Evolutionary conservation across 2,113 vertebrate genomes (phyloP), one percentile per base, ranked within the genome.

Genomic region (Romanogobio albipinnatus): DNA sequence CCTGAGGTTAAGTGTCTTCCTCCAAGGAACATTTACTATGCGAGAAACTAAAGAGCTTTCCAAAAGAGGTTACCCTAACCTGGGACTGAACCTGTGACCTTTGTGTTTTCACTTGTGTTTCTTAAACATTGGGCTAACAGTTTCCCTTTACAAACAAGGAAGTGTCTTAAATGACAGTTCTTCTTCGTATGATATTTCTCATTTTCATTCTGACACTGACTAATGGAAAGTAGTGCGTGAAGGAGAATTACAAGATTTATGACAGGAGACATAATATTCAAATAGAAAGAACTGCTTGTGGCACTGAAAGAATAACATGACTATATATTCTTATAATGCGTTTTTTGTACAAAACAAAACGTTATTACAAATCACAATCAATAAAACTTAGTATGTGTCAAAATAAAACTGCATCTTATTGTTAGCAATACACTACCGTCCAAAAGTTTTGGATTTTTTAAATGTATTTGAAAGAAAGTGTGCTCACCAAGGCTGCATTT

Each of bases 1-100:
- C 15, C 36, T n/a, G n/a, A 64, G 77, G 77, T 80, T 49, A 80
- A 64, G 77, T 19, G 39, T 47, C 59, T 80, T n/a, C 59, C 36
- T 47, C 7, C 76, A 39, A 49, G n/a, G 6, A 64, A 80, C 43
- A 47, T 64, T 47, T 26, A 29, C 36, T 49, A 29, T 29, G 43
- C 14, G 64, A n/a, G 39, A 62, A 56, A 53, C n/a, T 24, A 26
- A 62, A 61, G 22, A 80, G 59, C 4, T 47, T 64, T 80, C 77
- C 13, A 62, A 62, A 17, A 80, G 29, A 24, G 47, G 74, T 76
- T 76, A 11, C 47, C 14, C 26, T 56, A 56, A 76, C 26, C 74
- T 19, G 14, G 74, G 7, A 26, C n/a, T 76, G 74, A 76, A 53
- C 49, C 9, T 2, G 26, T 56, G 49, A 76, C 74, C 26, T 36